phyloP scores from a whole-genome alignment of 2,888 invertebrate species.

The Cephus nigrinus region DNA sequence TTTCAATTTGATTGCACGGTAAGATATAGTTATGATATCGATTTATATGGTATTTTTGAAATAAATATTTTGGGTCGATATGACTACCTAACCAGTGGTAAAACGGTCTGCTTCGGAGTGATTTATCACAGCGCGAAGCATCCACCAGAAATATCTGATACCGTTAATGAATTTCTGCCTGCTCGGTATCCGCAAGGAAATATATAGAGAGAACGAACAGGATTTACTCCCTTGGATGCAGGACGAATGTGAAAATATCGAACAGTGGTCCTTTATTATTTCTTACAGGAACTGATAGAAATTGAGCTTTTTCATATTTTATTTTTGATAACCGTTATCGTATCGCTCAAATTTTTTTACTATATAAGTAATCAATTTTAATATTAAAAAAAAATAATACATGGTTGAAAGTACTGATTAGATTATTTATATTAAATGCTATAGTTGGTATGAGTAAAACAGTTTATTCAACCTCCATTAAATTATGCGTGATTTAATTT shows the following conservation, averaged over 20 bases:
- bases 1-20: not conserved
- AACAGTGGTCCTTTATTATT: not conserved
- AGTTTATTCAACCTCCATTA: not conserved
- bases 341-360: not conserved
- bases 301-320: not conserved
- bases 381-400: too few relatives aligned
- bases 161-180: conserved; percentile 56
- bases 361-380: too few relatives aligned
- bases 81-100: not conserved
- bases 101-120: conserved; percentile 30
- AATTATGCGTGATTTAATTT: not conserved
- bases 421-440: not conserved
- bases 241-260: not conserved
- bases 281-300: not conserved
- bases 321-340: not conserved
- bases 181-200: conserved; percentile 2
- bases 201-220: not conserved
- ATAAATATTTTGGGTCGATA: not conserved
- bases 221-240: not conserved
- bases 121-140: conserved; percentile 61
- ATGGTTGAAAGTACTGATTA: too few relatives aligned
- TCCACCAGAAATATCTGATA: conserved; percentile 63
- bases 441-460: not conserved
- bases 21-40: not conserved
- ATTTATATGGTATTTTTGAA: not conserved